Percentiles rank a stretch among this genome's conserved stretches.
Evolutionary conservation across 2,113 vertebrate genomes (phyloP).

Genomic region (Astur gentilis): DNA sequence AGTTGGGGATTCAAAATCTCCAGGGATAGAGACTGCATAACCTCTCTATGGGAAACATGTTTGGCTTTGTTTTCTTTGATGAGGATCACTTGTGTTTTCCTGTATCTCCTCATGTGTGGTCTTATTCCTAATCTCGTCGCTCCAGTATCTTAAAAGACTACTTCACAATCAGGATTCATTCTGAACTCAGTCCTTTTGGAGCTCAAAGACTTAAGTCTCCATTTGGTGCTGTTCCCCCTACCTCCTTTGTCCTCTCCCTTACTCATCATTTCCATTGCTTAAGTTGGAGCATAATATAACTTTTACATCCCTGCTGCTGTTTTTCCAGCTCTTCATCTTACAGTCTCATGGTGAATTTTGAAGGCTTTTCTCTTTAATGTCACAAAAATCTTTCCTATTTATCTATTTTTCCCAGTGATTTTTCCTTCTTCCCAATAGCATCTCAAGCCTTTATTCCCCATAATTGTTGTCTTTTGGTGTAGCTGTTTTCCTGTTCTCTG

Average conservation of each 20-base stretch:
- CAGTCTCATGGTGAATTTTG: background rate
- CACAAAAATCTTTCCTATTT: background rate
- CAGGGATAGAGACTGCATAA: background rate
- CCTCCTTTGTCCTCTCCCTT: background rate
- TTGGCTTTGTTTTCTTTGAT: background rate
- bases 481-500: background rate
- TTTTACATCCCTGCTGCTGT: background rate
- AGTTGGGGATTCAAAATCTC: background rate
- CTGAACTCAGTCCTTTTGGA: background rate
- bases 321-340: background rate
- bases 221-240: background rate
- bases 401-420: background rate
- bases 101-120: background rate
- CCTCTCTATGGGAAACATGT: background rate
- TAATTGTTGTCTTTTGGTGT: background rate
- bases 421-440: background rate
- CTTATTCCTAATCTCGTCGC: background rate
- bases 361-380: background rate
- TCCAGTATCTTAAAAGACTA: background rate
- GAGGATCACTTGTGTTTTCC: background rate
- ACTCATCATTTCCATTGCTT: background rate
- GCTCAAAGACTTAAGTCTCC: background rate
- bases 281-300: background rate
- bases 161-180: background rate
- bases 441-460: background rate